Base-by-base conservation (phyloP, 2,888 invertebrate genomes). In the Andrena dorsata region DNA sequence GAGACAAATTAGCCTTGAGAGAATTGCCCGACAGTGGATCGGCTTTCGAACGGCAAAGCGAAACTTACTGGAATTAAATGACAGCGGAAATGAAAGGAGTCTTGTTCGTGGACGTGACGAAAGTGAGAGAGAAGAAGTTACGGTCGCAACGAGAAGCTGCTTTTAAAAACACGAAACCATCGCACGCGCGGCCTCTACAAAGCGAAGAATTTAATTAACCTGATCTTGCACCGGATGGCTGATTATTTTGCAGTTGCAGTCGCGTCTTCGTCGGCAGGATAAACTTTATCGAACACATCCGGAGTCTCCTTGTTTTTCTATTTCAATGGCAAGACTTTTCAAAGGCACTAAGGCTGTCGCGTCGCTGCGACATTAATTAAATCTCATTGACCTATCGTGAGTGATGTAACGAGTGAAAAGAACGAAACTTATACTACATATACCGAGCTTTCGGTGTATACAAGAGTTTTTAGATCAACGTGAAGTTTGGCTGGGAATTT, bases 161-260 rank as follows among this genome's bases (percentile, higher is more conserved):
- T 7, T 2, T 8, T 16, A 10, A 13, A 13, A 58, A 51, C 2
- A 28, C 28, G 13, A 23, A 49, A 35, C 10, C 26, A 1, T 20
- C 26, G 20, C 20, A 10, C 51, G 13, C 51, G 10, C 7, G 20
- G 28, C 47, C 13, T 13, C 10, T 20, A 35, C 30, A 75, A 66
- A 75, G 53, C 30, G 32, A 30, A 23, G 64, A 66, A 76, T 80
- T 77, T 77, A 80, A 77, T 80, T 77, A 72, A 56, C 47, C 63
- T 30, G 68, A 78, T 71, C 60, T 49, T n/a, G 20, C 32, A 6
- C 26, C 61, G 47, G 56, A 26, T 20, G 41, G 49, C 26, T 58
- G 65, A 49, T 72, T 72, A 71, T 77, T 41, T 68, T 63, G 56
- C 47, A 56, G 35, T 8, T 51, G 60, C 28, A 49, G n/a, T 0